Percentiles rank a stretch among this genome's conserved stretches.
phyloP scores from a whole-genome alignment of 2,113 vertebrate species.

The Machaerirhynchus nigripectus region DNA sequence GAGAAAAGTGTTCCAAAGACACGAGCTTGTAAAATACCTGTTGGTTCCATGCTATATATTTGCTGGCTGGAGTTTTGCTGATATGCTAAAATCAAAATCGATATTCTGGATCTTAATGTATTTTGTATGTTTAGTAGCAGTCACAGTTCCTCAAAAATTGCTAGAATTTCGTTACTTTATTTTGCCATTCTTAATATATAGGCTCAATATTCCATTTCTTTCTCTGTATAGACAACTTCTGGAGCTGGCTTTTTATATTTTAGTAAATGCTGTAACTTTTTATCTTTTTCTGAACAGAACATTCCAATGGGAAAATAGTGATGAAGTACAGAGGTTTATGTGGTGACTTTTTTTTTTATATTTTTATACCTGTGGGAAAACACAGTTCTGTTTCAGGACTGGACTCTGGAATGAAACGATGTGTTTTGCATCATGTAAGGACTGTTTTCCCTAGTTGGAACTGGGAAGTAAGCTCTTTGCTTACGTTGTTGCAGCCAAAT shows the following conservation, averaged over 20 bases:
- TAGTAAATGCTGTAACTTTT: conserved; percentile 84
- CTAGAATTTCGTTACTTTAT: conserved; percentile 97
- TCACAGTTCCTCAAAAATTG: conserved; percentile 90
- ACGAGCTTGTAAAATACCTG: conserved; percentile 82
- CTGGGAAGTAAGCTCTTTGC: background rate
- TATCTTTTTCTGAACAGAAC: conserved; percentile 88
- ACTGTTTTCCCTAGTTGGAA: background rate
- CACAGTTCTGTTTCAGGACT: background rate
- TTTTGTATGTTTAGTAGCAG: conserved; percentile 77
- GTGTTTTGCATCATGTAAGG: background rate
- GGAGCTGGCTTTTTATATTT: conserved; percentile 82
- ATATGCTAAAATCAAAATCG: conserved; percentile 85
- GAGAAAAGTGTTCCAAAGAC: conserved; percentile 87
- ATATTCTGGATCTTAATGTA: conserved; percentile 89
- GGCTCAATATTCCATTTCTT: conserved; percentile 85
- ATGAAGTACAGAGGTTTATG: conserved; percentile 92
- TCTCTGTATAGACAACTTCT: conserved; percentile 78
- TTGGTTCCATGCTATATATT: conserved; percentile 88
- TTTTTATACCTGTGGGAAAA: background rate
- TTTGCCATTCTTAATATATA: conserved; percentile 91
- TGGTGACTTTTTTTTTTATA: conserved; percentile 74
- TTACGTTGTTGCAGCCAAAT: background rate
- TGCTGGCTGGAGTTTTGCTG: conserved; percentile 87
- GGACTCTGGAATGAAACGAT: background rate
- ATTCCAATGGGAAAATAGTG: conserved; percentile 86